Base-by-base conservation (phyloP, 2,113 vertebrate genomes). In the Butorides virescens region DNA sequence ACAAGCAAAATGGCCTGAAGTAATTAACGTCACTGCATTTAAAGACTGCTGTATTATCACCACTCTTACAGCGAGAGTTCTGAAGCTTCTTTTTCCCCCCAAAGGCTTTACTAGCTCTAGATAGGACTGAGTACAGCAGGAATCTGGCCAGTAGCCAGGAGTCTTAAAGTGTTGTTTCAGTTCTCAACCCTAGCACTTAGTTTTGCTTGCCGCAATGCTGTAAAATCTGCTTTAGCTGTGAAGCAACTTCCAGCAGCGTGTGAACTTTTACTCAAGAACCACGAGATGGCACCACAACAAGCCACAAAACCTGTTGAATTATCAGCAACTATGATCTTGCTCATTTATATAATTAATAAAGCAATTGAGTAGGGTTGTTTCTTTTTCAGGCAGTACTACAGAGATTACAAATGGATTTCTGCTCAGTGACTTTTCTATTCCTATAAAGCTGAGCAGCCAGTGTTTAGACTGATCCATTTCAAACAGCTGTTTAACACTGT, bases 201-300 rank as follows among this genome's bases (percentile, higher is more conserved):
- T 5, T 86, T 56, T 56, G 22, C 53, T 87, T 91, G 83, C 81
- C 21, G 15, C 86, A 87, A 46, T 91, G 93, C 94, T 75, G 91
- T 20, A 74, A 88, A 95, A 91, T 26, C 55, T 52, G 47, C 53
- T 67, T 39, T 2, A 47, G 71, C 68, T 17, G 11, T 1, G 23
- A 17, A 49, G 53, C 1, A 53, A 63, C 90, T 90, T 75, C 8
- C 25, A 49, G 42, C 53, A 44, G 6, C 2, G 2, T 9, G 47
- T 34, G 55, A 90, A 30, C 71, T 85, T 92, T 50, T 37, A 13
- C 39, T 10, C n/a, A 15, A 12, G 59, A 20, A 58, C 97, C 98
- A 97, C 96, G 62, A 98, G 98, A 88, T 97, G 98, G 96, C 95
- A 96, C 59, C 92, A 68, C n/a, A 59, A 79, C 2, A 93, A 96